Evolutionary conservation across 2,113 vertebrate genomes (phyloP), one percentile per base, ranked within the genome.

Genomic region (Apodemus sylvaticus): DNA sequence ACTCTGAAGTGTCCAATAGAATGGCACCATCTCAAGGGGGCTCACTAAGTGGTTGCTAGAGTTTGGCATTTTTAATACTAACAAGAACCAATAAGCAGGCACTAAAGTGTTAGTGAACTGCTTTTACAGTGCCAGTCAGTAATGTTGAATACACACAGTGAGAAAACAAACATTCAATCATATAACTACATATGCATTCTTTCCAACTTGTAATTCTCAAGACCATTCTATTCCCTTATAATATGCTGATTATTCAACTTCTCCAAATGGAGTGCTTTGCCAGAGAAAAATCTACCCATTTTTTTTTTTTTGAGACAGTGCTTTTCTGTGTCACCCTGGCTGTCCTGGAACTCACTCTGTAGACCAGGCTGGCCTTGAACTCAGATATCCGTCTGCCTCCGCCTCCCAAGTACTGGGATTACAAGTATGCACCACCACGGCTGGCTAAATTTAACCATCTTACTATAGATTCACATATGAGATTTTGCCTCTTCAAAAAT

Each of bases 121-220:
- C 78, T 96, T 97, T 71, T 95, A 95, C n/a, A 96, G 62, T 94
- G 58, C 29, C 76, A 66, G 74, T 86, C 71, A 98, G 62, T 5
- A 94, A 2, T 51, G n/a, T 16, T 97, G 93, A 95, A 93, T 93
- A 2, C 4, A 91, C 39, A 64, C 11, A 62, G 36, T 96, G 94
- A 29, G 85, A 91, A 96, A 89, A 97, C 81, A 14, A 97, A 89
- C 17, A 8, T 12, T 93, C 0, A 0, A 29, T 36, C 83, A 89
- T n/a, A 95, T 86, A 62, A 58, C 91, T 98, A 26, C 36, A 89
- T 94, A 86, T 26, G 11, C 64, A 89, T 79, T 58, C 36, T 26
- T 60, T 12, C 19, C 20, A 60, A 2, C 36, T 60, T 60, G 20
- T 24, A 60, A 24, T 60, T n/a, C 34, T 24, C n/a, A 34, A 60